Base-by-base conservation (phyloP, 2,797 vertebrate species). In the Alectoris magna region DNA sequence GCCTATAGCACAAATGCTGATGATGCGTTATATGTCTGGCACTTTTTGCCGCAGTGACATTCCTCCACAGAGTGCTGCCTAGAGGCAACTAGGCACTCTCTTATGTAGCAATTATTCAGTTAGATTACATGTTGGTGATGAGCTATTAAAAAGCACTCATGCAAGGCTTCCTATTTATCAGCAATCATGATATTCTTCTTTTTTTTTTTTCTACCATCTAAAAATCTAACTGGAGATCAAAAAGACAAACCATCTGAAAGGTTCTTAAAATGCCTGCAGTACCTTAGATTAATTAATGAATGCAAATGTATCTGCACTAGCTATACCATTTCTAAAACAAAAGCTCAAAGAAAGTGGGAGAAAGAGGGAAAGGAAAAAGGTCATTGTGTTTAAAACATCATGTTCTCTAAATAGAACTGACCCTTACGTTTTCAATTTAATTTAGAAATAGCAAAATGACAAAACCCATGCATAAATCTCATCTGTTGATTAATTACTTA, bases 151-250 rank as follows among this genome's bases (percentile, higher is more conserved):
- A 96, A 89, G 72, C 88, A 97, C 51, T 95, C 91, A 91, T 17
- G 31, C 87, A 91, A 31, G 44, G 84, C 58, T 86, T 84, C 96
- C 96, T 98, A 95, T 97, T 97, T 97, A 95, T 90, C 88, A 96
- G 90, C 62, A 95, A 73, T 84, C 76, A 67, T 53, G 43, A 72
- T 43, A 51, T 93, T 78, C 5, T 73, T 17, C 17, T 63, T 82
- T 63, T 15, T 82, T 92, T 78, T 55, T 53, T 62, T 80, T 90
- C 67, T 91, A 39, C 38, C 55, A 51, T 84, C 53, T 83, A 88
- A 82, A 92, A 89, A 91, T 88, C 43, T 91, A 94, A 91, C 76
- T 58, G 14, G 43, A 90, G 41, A 49, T 4, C 14, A 48, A 59
- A 62, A 56, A 51, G 68, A 87, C 44, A 16, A 69, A 18, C 1